Percentiles rank a stretch among this genome's conserved stretches.
Conservation (phyloP, 2,797 vertebrate genomes). For the Cephalopachus bancanus region DNA sequence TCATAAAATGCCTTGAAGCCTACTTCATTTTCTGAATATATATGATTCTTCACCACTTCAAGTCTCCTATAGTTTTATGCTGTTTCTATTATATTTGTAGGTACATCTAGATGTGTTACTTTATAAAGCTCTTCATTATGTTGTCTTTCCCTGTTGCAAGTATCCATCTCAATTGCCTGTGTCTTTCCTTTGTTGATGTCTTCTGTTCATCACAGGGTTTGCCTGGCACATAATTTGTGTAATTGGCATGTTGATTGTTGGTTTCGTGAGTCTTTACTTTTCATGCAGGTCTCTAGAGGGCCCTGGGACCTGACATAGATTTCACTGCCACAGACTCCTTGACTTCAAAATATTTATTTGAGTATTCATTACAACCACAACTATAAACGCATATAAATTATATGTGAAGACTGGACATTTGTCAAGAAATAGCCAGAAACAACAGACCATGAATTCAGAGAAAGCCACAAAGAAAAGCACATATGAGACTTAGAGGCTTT, state of each 20-base stretch:
- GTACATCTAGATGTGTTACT: background rate
- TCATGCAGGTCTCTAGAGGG: background rate
- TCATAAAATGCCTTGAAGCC: background rate
- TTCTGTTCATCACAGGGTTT: background rate
- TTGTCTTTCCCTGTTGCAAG: background rate
- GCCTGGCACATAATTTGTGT: background rate
- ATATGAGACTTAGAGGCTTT: background rate
- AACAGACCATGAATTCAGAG: background rate
- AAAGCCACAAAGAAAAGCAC: background rate
- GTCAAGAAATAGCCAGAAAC: background rate
- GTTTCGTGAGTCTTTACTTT: background rate
- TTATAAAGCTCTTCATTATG: background rate
- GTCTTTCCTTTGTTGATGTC: background rate
- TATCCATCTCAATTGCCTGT: background rate
- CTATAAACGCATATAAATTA: background rate
- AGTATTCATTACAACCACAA: background rate
- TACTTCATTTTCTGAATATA: background rate
- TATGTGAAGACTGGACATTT: background rate
- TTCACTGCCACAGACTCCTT: background rate
- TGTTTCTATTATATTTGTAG: background rate
- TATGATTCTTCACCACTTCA: background rate
- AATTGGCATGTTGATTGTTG: background rate
- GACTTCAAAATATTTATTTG: conserved; percentile 35
- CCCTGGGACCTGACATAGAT: background rate
- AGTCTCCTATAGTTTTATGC: background rate